Conservation (phyloP, 2,888 invertebrate species). For the Phymatocera aterrima region DNA sequence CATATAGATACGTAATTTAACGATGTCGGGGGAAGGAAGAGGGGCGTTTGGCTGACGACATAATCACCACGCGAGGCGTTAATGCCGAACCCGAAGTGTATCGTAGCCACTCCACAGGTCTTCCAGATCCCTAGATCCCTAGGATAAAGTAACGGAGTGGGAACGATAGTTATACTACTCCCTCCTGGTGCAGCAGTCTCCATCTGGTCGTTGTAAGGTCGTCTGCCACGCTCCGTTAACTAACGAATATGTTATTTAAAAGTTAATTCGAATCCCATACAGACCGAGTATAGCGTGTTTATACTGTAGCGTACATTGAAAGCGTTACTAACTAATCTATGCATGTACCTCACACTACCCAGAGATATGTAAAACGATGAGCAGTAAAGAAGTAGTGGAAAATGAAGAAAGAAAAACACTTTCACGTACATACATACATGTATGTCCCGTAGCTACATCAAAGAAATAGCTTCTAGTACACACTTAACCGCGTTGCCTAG, state of each 20-base stretch:
- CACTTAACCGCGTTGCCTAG: not conserved
- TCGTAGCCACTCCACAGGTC: too few relatives aligned
- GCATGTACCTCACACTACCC: not conserved
- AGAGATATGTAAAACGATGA: not conserved
- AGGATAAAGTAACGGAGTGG: slow-evolving; percentile 14
- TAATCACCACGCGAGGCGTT: slow-evolving; percentile 33
- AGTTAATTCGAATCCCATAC: slow-evolving; percentile 42
- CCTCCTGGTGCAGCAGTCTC: not conserved
- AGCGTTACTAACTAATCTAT: too few relatives aligned
- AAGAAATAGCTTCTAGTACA: too few relatives aligned
- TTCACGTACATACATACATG: too few relatives aligned
- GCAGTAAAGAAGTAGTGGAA: too few relatives aligned
- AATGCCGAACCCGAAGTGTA: slow-evolving; percentile 29
- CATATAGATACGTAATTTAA: too few relatives aligned
- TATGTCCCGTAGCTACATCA: too few relatives aligned
- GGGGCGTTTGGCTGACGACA: slow-evolving; percentile 9
- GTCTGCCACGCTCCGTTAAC: slow-evolving; percentile 23
- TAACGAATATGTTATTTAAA: slow-evolving; percentile 31
- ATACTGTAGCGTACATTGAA: too few relatives aligned
- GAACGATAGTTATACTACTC: slow-evolving; percentile 3
- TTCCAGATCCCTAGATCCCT: slow-evolving; percentile 7
- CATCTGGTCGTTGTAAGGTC: not conserved
- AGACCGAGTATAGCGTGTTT: too few relatives aligned
- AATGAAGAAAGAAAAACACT: too few relatives aligned
- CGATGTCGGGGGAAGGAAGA: too few relatives aligned